Evolutionary conservation across 2,888 invertebrate species (phyloP).

Genomic region (Hipparchia semele): DNA sequence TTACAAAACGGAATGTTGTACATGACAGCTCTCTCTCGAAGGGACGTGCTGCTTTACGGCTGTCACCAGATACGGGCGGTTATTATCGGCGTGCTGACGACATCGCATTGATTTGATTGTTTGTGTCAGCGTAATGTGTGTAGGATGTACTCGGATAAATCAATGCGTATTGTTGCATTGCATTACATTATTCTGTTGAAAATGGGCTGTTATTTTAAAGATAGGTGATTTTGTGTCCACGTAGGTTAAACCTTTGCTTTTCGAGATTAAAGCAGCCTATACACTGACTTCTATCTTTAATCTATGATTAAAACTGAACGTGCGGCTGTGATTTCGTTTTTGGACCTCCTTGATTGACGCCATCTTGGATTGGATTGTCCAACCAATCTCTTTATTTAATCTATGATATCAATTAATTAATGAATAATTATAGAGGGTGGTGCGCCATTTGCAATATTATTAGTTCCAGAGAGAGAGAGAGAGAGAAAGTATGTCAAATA

Average conservation of each 20-base stretch:
- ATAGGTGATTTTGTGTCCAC: not conserved
- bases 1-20: not conserved
- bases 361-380: no score
- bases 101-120: constrained; percentile 27
- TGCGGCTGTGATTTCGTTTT: no score
- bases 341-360: no score
- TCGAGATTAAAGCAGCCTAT: no score
- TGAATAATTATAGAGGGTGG: no score
- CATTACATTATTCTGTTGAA: not conserved
- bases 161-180: constrained; percentile 19
- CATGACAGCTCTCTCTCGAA: not conserved
- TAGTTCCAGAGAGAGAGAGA: no score
- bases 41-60: not conserved
- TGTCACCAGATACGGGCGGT: constrained; percentile 14
- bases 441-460: no score
- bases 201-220: not conserved
- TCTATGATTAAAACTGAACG: no score
- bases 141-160: constrained; percentile 6
- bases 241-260: not conserved
- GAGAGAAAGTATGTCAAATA: no score
- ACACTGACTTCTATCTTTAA: no score
- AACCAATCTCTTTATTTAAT: no score
- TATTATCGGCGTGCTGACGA: constrained; percentile 29
- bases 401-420: no score
- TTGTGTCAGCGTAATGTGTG: constrained; percentile 12